Base-by-base conservation (phyloP, 2,797 vertebrate genomes). In the Rhinophrynus dorsalis region DNA sequence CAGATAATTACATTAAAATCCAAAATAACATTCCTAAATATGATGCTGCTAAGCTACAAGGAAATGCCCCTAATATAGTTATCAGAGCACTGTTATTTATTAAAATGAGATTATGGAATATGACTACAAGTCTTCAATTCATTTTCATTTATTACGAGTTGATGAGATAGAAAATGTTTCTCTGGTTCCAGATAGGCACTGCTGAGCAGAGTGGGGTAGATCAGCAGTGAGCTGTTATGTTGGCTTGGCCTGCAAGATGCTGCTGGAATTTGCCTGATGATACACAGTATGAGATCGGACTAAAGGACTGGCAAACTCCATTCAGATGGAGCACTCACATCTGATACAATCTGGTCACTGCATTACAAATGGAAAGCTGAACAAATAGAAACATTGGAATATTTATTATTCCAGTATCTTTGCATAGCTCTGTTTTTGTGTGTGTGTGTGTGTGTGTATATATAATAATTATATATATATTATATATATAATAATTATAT, bases 241-340 rank as follows among this genome's bases (percentile, higher is more conserved):
- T 21, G 11, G 44, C 17, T 3, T 18, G 0, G 3, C 6, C 1
- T 76, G 73, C 72, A 29, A 69, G 60, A n/a, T n/a, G n/a, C n/a
- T n/a, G n/a, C n/a, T n/a, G n/a, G n/a, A n/a, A n/a, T n/a, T n/a
- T 2, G 5, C 32, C 21, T 66, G 33, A 56, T 17, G 5, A 68
- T 54, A 60, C 77, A 13, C 20, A 65, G 2, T 13, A 6, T 2
- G 3, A 52, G 29, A 12, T 24, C 33, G 37, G 54, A 44, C 35
- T 62, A 63, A 61, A 63, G 30, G 48, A 38, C 37, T 44, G 21
- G 42, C 50, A 70, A 51, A 27, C 29, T 42, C 54, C 48, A 62
- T 68, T 70, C 58, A 62, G 21, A 62, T 54, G 50, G 48, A 69
- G 67, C 48, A 18, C 67, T 69, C 67, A 61, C 24, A 52, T 6